Evolutionary conservation across 2,113 vertebrate genomes (phyloP).

Genomic region (Vanacampus margaritifer): DNA sequence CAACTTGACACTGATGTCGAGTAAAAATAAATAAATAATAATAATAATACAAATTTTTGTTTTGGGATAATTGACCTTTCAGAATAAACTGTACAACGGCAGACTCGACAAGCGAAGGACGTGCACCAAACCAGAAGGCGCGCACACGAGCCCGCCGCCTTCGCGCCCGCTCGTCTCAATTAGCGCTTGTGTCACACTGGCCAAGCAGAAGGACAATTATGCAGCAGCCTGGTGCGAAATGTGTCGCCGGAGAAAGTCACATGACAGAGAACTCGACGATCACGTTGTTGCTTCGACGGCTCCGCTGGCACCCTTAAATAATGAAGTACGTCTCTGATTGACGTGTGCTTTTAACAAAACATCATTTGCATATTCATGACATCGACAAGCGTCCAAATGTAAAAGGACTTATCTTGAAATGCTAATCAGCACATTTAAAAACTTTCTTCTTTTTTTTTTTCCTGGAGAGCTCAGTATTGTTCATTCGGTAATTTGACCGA

Average conservation of each 20-base stretch:
- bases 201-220: conserved; percentile 52
- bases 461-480: too few species aligned
- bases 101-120: background rate
- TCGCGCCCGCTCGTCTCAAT: conserved; percentile 47
- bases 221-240: conserved; percentile 40
- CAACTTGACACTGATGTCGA: background rate
- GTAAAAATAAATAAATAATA: too few species aligned
- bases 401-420: background rate
- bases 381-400: background rate
- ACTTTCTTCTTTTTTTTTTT: too few species aligned
- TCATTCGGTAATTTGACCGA: too few species aligned
- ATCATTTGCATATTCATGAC: conserved; percentile 15
- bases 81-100: background rate
- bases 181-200: conserved; percentile 30
- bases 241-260: conserved; percentile 31
- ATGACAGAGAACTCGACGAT: conserved; percentile 20
- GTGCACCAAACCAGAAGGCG: background rate
- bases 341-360: background rate
- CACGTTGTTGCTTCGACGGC: conserved; percentile 16
- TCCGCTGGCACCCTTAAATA: conserved; percentile 3
- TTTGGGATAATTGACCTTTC: conserved; percentile 35
- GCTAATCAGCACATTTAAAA: background rate
- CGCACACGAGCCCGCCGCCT: conserved; percentile 5
- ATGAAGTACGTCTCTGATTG: background rate
- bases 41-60: background rate